Evolutionary conservation across 2,888 invertebrate genomes (phyloP), one percentile per base, ranked within the genome.

Genomic region (Sesia apiformis): DNA sequence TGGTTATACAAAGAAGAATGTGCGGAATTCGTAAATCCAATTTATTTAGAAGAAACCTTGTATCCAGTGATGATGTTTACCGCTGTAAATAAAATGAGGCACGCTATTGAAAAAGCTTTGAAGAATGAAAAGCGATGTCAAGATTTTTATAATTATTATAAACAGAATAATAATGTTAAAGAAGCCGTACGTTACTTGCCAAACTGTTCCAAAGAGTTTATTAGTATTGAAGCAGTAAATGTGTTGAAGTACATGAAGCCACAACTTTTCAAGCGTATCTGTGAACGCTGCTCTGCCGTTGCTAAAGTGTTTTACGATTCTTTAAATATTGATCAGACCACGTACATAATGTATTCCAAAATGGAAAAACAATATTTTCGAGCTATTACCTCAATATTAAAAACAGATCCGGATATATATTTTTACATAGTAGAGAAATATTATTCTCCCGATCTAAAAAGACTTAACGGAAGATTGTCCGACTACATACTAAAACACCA

Each of bases 1-100:
- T 84, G 85, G 84, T 63, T 86, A 1, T 49, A 78, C 40, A 69
- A 77, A 8, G 40, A 57, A n/a, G 55, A 70, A 42, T 66, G 74
- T 54, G 54, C 56, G 23, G 57, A 76, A 4, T 66, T 83, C 4
- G 67, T 85, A 3, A 78, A 78, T 54, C 78, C 84, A 5, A 56
- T 56, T n/a, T 62, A 78, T 61, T 67, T 86, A 40, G 82, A 85
- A 64, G 53, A 60, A 3, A 56, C 58, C 0, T 59, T 85, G 4
- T 84, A 74, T 54, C 81, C 79, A 3, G 58, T 72, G 42, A 85
- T 86, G 85, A 61, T 65, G 5, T 65, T 61, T 43, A 73, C 75
- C 49, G 83, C 83, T 7, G 67, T 68, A 0, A 69, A 64, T 53
- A 76, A 77, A 69, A 70, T 78, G 70, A 78, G 71, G 55, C 72